Base-by-base conservation (phyloP, 2,113 vertebrate species). In the Protobothrops flavoviridis region DNA sequence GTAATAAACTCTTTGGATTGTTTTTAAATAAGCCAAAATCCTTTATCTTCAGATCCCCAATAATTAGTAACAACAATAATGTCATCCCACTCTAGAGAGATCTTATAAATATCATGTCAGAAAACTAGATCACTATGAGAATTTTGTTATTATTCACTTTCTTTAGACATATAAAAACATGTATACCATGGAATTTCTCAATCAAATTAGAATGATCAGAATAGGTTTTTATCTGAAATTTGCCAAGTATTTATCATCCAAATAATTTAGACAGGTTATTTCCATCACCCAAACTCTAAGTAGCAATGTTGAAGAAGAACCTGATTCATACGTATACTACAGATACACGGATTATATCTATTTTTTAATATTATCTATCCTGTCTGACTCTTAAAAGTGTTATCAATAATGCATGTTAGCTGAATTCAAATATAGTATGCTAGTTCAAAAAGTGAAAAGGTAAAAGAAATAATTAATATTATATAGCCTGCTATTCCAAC, bases 401-500 rank as follows among this genome's bases (percentile, higher is more conserved):
- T 43, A 69, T 52, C 69, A 57, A 39, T 3, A 91, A 91, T 86
- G 53, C 56, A 17, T 91, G 6, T 48, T 53, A 86, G 5, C 53
- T 56, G 12, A 15, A 52, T 13, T 8, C 13, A 87, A 26, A 50
- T 45, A 64, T 1, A 50, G 52, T 23, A 91, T 7, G 29, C 13
- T 4, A 21, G 26, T 45, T 15, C 26, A 3, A 59, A 87, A 3
- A 33, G 26, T 88, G 57, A 69, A 88, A 88, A 64, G 23, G 48
- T 87, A 12, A 88, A 53, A 5, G 7, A 92, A 23, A 0, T 43
- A 1, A 0, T 4, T 3, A 45, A 1, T 26, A 0, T 45, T 39
- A 0, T 20, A 85, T 15, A 20, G 0, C 6, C 0, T 1, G 0
- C 52, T 0, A 55, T 45, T 86, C 6, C 5, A 9, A 3, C 39